phyloP scores from a whole-genome alignment of 2,888 invertebrate species.

The Hoplodrina blanda region DNA sequence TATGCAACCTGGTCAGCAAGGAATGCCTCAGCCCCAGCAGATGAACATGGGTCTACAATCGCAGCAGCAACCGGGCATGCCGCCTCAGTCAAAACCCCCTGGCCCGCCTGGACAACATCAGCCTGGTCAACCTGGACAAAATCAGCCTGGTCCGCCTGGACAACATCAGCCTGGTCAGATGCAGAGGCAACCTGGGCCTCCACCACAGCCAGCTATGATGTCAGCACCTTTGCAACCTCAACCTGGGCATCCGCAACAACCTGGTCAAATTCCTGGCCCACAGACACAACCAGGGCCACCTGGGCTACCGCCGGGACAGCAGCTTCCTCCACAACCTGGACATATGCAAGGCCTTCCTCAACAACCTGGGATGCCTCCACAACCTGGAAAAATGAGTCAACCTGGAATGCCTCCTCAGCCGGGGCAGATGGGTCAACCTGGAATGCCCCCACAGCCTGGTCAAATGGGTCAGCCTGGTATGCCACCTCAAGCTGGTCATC shows the following conservation, averaged over 20 bases:
- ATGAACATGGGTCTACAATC: slow-evolving; percentile 58
- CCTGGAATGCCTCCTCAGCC: slow-evolving; percentile 46
- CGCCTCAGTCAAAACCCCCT: slow-evolving; percentile 46
- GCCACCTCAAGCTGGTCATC: slow-evolving; percentile 1
- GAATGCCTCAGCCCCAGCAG: slow-evolving; percentile 65
- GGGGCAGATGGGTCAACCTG: slow-evolving; percentile 42
- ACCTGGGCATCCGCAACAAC: slow-evolving; percentile 39
- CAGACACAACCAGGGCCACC: slow-evolving; percentile 58
- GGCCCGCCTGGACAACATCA: slow-evolving; percentile 62
- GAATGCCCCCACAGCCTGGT: slow-evolving; percentile 35
- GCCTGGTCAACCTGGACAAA: too few species aligned
- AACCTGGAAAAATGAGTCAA: slow-evolving; percentile 42
- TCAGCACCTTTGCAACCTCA: slow-evolving; percentile 30
- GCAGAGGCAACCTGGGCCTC: slow-evolving; percentile 45
- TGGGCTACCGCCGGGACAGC: slow-evolving; percentile 56
- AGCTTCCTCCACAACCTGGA: slow-evolving; percentile 62
- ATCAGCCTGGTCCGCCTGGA: slow-evolving; percentile 59
- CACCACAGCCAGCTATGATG: slow-evolving; percentile 57
- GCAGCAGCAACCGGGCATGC: slow-evolving; percentile 57
- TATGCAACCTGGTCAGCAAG: slow-evolving; percentile 56
- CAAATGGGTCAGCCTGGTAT: slow-evolving; percentile 37
- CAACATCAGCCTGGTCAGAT: slow-evolving; percentile 63
- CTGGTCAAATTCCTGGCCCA: slow-evolving; percentile 27
- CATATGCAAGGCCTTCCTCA: slow-evolving; percentile 48
- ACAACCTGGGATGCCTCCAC: slow-evolving; percentile 46